A percentile compares a stretch with the other conserved stretches of the same genome.
Conservation (phyloP, 2,888 invertebrate genomes). For the Nymphalis urticae region DNA sequence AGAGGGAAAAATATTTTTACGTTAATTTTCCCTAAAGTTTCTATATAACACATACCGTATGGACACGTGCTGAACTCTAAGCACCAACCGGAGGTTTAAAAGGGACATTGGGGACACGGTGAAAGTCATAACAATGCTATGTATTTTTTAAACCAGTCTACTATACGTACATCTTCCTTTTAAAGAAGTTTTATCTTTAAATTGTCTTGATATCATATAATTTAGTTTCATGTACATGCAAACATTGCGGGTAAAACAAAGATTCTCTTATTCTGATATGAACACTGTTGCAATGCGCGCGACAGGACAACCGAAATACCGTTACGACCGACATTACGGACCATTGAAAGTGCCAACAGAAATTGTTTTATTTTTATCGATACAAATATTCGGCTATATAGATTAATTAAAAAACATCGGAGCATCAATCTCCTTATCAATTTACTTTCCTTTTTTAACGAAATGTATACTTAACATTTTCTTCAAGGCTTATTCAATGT, state of each 20-base stretch:
- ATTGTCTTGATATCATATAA: neutral
- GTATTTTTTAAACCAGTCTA: neutral
- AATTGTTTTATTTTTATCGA: slow-evolving; percentile 11
- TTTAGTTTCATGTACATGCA: neutral
- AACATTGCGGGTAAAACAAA: neutral
- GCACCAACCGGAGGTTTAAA: neutral
- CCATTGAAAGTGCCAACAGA: slow-evolving; percentile 16
- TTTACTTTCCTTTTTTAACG: neutral
- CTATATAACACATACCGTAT: slow-evolving; percentile 2
- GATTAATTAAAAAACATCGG: neutral
- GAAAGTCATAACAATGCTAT: slow-evolving; percentile 15
- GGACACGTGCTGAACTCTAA: slow-evolving; percentile 8
- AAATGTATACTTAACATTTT: too few species aligned
- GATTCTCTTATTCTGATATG: neutral
- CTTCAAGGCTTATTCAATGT: too few species aligned
- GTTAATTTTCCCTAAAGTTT: neutral
- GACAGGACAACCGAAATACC: slow-evolving; percentile 12
- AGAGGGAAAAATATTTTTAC: neutral
- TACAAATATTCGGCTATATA: neutral
- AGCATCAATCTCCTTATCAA: neutral
- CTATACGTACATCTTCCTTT: neutral
- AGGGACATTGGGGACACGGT: slow-evolving; percentile 21
- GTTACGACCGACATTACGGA: slow-evolving; percentile 14
- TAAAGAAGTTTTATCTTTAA: too few species aligned
- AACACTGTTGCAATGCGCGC: slow-evolving; percentile 1